Evolutionary conservation across 2,113 vertebrate species (phyloP), one percentile per base, ranked within the genome.

Genomic region (Eptesicus fuscus): DNA sequence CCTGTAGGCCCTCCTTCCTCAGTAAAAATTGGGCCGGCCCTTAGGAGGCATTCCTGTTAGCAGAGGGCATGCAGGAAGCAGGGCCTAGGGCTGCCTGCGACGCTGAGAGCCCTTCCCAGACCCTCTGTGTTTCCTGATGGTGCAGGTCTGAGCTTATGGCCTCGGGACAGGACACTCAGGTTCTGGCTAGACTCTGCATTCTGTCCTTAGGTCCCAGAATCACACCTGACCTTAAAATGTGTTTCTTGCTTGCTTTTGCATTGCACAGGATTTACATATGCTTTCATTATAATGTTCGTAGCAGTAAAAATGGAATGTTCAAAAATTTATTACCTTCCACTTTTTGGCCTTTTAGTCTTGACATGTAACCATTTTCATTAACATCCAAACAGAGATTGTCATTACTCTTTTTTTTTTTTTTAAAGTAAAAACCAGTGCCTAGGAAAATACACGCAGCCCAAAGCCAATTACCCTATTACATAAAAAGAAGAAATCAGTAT

Each of bases 391-490:
- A 84, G 78, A 91, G 59, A 92, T 94, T 96, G 11, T 93, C 96
- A 92, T 30, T 40, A 37, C 13, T 56, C 53, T 22, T 53, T 53
- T 22, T 53, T 47, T 42, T 83, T 47, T 63, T 56, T 85, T 47
- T 65, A 47, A 51, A 53, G 73, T 40, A 35, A 85, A 98, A 95
- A 77, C 76, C 51, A 92, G 83, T 97, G 96, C 97, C 98, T 88
- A 35, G 91, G 85, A 96, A 98, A 96, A 97, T 47, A 95, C 71
- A 96, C 9, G 47, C 59, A 96, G 47, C 18, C 0, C 95, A 94
- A 95, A 93, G 61, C 65, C 91, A 95, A n/a, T 97, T 96, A 96
- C 73, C 85, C 79, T 93, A n/a, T 96, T 96, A 90, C 4, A 86
- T 80, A 30, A 71, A 73, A 79, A 76, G 78, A 76, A 87, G 86